Conservation (phyloP, 2,113 vertebrate genomes). For the Hypanus sabinus region DNA sequence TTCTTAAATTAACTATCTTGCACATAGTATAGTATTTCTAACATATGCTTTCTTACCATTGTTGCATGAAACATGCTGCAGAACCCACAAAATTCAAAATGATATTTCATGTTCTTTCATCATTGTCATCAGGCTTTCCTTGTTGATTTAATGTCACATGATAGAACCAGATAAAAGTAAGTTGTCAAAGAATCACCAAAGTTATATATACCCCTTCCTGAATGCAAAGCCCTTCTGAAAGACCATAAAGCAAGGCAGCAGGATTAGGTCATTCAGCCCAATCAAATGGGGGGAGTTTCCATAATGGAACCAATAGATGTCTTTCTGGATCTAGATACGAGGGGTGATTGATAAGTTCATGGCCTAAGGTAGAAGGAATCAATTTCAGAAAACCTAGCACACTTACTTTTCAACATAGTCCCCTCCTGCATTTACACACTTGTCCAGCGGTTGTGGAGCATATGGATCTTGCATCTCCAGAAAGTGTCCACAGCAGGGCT, state of each 20-base stretch:
- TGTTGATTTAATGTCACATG: neutral
- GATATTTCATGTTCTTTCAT: neutral
- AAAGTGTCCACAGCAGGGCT: too few species aligned
- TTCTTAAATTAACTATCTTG: neutral
- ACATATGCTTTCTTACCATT: neutral
- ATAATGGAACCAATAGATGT: neutral
- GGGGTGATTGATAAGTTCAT: too few species aligned
- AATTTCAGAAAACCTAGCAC: too few species aligned
- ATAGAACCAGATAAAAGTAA: neutral
- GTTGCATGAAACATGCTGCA: neutral
- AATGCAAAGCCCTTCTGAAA: neutral
- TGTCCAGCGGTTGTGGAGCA: too few species aligned
- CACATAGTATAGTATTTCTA: neutral
- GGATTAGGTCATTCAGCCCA: too few species aligned
- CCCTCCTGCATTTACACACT: too few species aligned
- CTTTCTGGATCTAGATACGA: too few species aligned
- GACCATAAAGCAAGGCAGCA: too few species aligned
- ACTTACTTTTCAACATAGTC: too few species aligned
- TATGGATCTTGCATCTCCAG: too few species aligned
- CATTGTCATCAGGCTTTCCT: neutral
- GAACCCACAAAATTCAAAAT: neutral
- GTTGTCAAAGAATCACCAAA: neutral
- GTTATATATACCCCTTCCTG: neutral
- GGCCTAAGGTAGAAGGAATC: too few species aligned
- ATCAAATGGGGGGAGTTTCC: too few species aligned